Base-by-base conservation (phyloP, 2,888 invertebrate species). In the Cephus spinipes region DNA sequence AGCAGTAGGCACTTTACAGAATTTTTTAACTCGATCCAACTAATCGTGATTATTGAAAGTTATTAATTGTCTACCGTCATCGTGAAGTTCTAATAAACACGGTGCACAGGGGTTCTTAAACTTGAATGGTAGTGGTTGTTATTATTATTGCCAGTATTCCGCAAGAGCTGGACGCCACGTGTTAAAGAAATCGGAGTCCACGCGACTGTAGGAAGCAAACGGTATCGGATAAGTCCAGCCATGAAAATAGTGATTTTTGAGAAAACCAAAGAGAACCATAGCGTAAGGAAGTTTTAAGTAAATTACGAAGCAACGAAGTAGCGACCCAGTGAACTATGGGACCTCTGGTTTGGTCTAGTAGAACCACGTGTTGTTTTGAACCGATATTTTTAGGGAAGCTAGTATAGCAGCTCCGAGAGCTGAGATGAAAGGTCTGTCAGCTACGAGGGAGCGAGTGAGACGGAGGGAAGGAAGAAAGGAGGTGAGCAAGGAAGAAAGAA, bases 381-480 rank as follows among this genome's bases (percentile, higher is more conserved):
- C 88, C 81, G 83, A 90, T 85, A 88, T 90, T 90, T 90, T 90
- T 82, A 85, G 87, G 74, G 80, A 82, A 83, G 90, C 84, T 89
- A 90, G 90, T 90, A 88, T 77, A 75, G 30, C 34, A 34, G 76
- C 77, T 79, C 81, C 55, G 55, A 55, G 83, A 82, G 82, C 83
- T 85, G 85, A 88, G 87, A 87, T 85, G 89, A 89, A 87, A 89
- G 89, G 89, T 89, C 85, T 84, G 77, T 79, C 55, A 15, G 23
- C 55, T 55, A 55, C 6, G 15, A 9, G 23, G 81, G 85, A 81
- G 80, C 81, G 83, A 84, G 87, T 84, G 77, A 79, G 81, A 79
- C 78, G 77, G 69, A 75, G 77, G 76, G 75, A 79, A 79, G 80
- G 79, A 79, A 75, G 77, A 76, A 78, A 77, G 77, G 69, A 78